A percentile compares a stretch with the other conserved stretches of the same genome.
These are phyloP conservation scores for Drosophila mulleri DNA, from an alignment of 2,888 invertebrate species.

Conservation along the genomic window DNA sequence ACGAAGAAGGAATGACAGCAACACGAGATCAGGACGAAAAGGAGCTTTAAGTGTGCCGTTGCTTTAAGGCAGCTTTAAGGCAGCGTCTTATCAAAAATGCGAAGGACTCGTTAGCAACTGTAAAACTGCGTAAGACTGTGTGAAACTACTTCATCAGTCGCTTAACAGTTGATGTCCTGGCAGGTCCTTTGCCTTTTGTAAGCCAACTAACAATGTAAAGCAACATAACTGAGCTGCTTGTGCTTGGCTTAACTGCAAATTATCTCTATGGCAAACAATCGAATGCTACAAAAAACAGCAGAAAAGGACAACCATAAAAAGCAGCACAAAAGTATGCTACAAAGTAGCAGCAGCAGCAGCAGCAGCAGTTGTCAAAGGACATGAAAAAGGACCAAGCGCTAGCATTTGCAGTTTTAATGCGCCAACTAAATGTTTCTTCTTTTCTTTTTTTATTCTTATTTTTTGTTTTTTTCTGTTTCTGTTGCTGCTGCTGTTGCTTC, in stretches of 20 bases:
- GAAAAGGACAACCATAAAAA: conserved; percentile 24
- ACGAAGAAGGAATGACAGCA: background rate
- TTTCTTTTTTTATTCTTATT: background rate
- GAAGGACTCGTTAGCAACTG: conserved; percentile 14
- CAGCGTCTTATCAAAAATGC: conserved; percentile 3
- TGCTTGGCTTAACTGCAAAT: conserved; percentile 44
- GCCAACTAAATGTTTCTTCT: conserved; percentile 35
- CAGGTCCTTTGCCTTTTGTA: conserved; percentile 14
- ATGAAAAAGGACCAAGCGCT: conserved; percentile 30
- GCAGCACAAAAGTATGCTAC: conserved; percentile 31
- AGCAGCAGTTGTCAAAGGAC: conserved; percentile 21
- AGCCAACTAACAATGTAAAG: conserved; percentile 31
- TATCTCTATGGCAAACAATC: conserved; percentile 48
- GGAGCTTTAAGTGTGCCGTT: conserved; percentile 20
- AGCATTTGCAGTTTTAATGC: conserved; percentile 44
- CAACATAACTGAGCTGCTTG: conserved; percentile 43
- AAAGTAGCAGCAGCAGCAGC: conserved; percentile 12
- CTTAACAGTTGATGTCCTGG: conserved; percentile 18
- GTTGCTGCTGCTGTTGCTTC: background rate
- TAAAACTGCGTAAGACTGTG: conserved; percentile 11
- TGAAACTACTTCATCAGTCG: conserved; percentile 36
- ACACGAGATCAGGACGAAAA: background rate
- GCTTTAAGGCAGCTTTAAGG: conserved; percentile 11
- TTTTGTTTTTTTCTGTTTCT: background rate
- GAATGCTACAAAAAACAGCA: conserved; percentile 20